These are phyloP conservation scores for Pelecanus crispus DNA, from an alignment of 2,113 vertebrate genomes.

Conservation along the genomic window DNA sequence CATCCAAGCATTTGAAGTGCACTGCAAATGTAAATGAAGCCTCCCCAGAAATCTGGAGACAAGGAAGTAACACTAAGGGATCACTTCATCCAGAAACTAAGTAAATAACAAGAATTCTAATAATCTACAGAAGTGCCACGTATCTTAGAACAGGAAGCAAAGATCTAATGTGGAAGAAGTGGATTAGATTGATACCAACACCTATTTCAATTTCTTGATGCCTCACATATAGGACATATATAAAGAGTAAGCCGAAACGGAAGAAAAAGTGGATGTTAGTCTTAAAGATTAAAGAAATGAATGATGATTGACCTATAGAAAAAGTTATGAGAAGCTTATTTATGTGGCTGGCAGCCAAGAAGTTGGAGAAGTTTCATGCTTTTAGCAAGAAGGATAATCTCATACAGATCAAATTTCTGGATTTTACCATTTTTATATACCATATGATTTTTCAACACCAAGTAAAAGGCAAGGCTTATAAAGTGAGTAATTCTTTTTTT, in stretches of 20 bases:
- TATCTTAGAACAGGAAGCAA: not conserved
- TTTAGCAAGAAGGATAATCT: slow-evolving; percentile 17
- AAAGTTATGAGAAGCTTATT: slow-evolving; percentile 15
- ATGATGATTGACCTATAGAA: not conserved
- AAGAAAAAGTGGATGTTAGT: slow-evolving; percentile 7
- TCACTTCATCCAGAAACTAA: not conserved
- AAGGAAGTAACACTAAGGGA: not conserved
- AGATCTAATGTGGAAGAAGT: not conserved
- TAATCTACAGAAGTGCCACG: not conserved
- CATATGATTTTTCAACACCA: slow-evolving; percentile 6
- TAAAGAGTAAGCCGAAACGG: not conserved
- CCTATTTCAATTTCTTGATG: not conserved
- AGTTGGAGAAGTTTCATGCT: slow-evolving; percentile 5
- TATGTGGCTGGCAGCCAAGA: slow-evolving; percentile 29
- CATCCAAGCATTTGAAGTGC: not conserved
- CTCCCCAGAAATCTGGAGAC: not conserved
- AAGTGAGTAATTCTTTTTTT: not conserved
- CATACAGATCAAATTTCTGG: not conserved
- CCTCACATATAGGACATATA: not conserved
- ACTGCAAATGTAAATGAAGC: not conserved
- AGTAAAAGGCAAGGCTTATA: not conserved
- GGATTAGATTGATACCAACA: not conserved
- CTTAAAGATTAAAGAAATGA: not conserved
- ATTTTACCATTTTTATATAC: not conserved
- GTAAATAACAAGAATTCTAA: not conserved